These are phyloP conservation scores for Deroptyus accipitrinus DNA, from an alignment of 2,113 vertebrate genomes.

Conservation along the genomic window DNA sequence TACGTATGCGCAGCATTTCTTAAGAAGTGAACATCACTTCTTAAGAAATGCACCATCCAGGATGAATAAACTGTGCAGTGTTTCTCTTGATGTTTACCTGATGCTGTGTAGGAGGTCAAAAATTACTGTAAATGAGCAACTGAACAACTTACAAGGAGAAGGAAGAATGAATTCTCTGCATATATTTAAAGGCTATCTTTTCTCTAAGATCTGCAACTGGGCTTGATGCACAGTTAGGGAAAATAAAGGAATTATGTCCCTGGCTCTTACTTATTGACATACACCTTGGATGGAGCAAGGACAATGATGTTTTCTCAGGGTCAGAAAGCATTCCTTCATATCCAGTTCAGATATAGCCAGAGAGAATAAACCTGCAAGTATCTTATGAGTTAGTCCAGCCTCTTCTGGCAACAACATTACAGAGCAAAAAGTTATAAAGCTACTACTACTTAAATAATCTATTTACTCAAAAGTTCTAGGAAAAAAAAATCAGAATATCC, in stretches of 20 bases:
- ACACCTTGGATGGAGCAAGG: not conserved
- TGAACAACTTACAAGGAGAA: not conserved
- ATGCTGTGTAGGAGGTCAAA: not conserved
- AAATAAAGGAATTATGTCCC: not conserved
- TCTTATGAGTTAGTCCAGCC: not conserved
- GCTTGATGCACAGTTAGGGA: not conserved
- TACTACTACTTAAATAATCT: not conserved
- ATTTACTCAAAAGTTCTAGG: not conserved
- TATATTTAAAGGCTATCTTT: not conserved
- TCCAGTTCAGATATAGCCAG: not conserved
- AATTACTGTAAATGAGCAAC: not conserved
- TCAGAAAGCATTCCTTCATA: not conserved
- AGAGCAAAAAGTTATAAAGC: not conserved
- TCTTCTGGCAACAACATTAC: not conserved
- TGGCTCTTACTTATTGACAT: not conserved
- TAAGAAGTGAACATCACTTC: not conserved
- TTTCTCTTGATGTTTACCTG: constrained; percentile 34
- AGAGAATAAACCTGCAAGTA: not conserved
- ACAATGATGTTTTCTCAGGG: not conserved
- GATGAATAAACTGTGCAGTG: not conserved
- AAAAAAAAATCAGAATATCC: not conserved
- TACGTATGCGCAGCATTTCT: not conserved
- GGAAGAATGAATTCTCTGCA: not conserved
- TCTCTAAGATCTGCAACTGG: not conserved
- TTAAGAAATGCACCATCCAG: not conserved